phyloP scores from a whole-genome alignment of 2,113 vertebrate genomes.

The Panthera tigris region DNA sequence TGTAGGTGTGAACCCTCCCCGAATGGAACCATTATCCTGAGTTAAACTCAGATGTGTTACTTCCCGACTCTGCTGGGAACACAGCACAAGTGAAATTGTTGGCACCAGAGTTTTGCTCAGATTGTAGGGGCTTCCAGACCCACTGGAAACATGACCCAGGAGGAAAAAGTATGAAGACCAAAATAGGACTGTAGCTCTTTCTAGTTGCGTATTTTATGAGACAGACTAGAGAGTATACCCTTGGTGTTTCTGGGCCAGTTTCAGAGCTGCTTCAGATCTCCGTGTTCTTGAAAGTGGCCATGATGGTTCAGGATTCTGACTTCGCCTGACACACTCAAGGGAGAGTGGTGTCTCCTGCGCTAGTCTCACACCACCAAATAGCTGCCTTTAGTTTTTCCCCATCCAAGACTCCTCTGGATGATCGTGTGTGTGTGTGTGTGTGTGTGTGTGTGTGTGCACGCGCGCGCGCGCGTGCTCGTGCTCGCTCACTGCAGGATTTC shows the following conservation, averaged over 20 bases:
- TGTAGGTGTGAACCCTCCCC: not conserved
- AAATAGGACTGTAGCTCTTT: not conserved
- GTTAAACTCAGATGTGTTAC: not conserved
- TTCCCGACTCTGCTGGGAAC: not conserved
- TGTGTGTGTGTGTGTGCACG: too few species aligned
- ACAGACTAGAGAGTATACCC: not conserved
- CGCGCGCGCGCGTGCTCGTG: rapidly evolving
- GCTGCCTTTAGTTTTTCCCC: not conserved
- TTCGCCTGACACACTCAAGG: not conserved
- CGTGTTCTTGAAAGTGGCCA: not conserved
- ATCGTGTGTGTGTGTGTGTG: too few species aligned
- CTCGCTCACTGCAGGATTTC: not conserved
- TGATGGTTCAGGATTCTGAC: not conserved
- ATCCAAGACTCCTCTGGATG: not conserved
- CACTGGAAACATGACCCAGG: not conserved
- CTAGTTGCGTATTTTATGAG: not conserved
- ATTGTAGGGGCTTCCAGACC: not conserved
- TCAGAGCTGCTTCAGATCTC: not conserved
- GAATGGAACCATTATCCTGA: not conserved
- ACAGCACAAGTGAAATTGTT: not conserved
- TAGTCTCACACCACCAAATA: not conserved
- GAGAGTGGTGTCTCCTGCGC: rapidly evolving
- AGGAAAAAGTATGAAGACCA: not conserved
- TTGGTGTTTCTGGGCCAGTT: not conserved
- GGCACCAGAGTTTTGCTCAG: not conserved